A percentile compares a stretch with the other conserved stretches of the same genome.
Conservation (phyloP, 30 jellyfish, hydroid and myxozoan species). For the Mastigias papua region DNA sequence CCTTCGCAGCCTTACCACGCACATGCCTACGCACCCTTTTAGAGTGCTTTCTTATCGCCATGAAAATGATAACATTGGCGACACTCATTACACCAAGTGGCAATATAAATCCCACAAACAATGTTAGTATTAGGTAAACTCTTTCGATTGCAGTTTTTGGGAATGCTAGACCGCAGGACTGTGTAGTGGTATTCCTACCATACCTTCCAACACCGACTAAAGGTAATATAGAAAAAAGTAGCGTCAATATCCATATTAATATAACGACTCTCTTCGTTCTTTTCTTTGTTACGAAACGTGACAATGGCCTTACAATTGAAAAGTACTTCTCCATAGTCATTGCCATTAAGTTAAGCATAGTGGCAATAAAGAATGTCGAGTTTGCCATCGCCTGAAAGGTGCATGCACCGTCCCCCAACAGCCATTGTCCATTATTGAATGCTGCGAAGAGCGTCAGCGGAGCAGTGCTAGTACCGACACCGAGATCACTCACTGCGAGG, state of each 20-base stretch:
- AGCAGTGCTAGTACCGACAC: constrained; percentile 38
- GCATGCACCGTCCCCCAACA: constrained; percentile 58
- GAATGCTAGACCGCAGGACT: constrained; percentile 71
- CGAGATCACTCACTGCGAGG: constrained; percentile 60
- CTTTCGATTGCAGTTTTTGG: constrained; percentile 59
- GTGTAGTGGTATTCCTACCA: constrained; percentile 51
- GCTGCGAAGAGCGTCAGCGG: constrained; percentile 66
- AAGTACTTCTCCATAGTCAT: constrained; percentile 77
- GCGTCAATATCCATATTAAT: constrained; percentile 42
- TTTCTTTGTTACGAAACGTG: constrained; percentile 50
- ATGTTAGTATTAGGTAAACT: constrained; percentile 10
- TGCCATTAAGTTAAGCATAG: constrained; percentile 64
- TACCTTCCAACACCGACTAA: constrained; percentile 69
- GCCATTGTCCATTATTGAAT: constrained; percentile 57
- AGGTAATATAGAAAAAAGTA: constrained; percentile 45
- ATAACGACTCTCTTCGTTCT: constrained; percentile 36
- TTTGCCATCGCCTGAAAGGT: constrained; percentile 54
- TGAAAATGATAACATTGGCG: constrained; percentile 46
- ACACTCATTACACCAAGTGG: constrained; percentile 63
- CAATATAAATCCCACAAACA: constrained; percentile 34
- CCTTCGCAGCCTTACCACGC: constrained; percentile 28
- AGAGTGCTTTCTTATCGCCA: constrained; percentile 47
- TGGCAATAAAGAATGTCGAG: constrained; percentile 44
- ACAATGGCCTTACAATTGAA: constrained; percentile 71
- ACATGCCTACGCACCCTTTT: constrained; percentile 34